phyloP scores from a whole-genome alignment of 2,113 vertebrate genomes.

The Pterocles gutturalis region DNA sequence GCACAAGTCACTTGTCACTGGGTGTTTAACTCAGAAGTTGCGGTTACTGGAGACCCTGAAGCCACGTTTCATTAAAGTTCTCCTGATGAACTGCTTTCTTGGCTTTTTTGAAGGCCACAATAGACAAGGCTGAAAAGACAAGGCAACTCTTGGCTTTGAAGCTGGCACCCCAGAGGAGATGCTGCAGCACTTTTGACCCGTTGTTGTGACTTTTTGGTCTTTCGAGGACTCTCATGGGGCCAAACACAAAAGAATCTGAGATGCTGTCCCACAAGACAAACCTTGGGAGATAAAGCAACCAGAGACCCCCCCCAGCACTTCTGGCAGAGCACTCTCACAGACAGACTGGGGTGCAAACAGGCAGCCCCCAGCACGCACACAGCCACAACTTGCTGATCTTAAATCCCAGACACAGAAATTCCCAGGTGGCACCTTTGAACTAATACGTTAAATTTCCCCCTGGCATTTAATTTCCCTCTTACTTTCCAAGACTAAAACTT shows the following conservation, averaged over 20 bases:
- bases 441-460: not conserved
- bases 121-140: not conserved
- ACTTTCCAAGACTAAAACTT: not conserved
- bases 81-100: not conserved
- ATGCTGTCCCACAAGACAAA: not conserved
- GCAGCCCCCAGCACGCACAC: rapidly evolving
- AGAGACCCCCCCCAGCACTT: not conserved
- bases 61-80: not conserved
- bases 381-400: not conserved
- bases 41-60: not conserved
- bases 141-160: not conserved
- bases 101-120: not conserved
- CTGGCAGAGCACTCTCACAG: not conserved
- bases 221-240: not conserved
- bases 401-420: not conserved
- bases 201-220: not conserved
- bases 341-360: not conserved
- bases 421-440: not conserved
- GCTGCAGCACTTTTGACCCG: not conserved
- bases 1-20: not conserved
- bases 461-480: not conserved
- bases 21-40: not conserved
- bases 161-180: not conserved
- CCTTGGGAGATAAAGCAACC: not conserved
- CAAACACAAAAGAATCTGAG: not conserved